These are phyloP conservation scores for Esperia sulphurella DNA, from an alignment of 2,888 invertebrate genomes.

Conservation along the genomic window DNA sequence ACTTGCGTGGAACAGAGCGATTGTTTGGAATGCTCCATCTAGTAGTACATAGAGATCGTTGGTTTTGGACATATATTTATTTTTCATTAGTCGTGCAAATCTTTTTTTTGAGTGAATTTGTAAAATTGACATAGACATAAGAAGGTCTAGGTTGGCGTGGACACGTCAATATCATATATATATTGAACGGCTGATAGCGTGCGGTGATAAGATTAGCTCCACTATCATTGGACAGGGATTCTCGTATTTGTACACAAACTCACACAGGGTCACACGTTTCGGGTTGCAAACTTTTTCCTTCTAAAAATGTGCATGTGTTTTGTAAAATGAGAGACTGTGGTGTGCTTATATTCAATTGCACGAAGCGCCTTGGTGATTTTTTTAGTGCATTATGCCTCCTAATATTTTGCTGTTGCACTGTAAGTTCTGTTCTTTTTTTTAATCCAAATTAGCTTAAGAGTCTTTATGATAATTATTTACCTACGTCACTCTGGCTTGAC, in stretches of 20 bases:
- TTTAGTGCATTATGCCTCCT: slow-evolving; percentile 29
- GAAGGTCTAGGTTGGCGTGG: slow-evolving; percentile 32
- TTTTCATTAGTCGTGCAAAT: too few relatives aligned
- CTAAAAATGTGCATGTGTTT: slow-evolving; percentile 26
- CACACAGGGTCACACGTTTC: slow-evolving; percentile 29
- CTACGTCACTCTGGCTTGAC: too few relatives aligned
- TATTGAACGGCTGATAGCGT: slow-evolving; percentile 36
- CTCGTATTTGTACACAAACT: slow-evolving; percentile 37
- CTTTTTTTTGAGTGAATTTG: too few relatives aligned
- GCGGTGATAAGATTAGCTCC: slow-evolving; percentile 60
- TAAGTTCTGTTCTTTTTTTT: slow-evolving; percentile 32
- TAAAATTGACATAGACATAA: slow-evolving; percentile 5
- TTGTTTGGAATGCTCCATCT: too few relatives aligned
- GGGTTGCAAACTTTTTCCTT: slow-evolving; percentile 9
- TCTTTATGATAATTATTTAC: too few relatives aligned
- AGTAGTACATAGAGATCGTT: too few relatives aligned
- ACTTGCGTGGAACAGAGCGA: too few relatives aligned
- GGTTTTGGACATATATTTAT: too few relatives aligned
- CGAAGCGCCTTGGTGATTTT: slow-evolving; percentile 34
- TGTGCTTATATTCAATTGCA: slow-evolving; percentile 34
- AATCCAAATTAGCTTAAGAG: too few relatives aligned
- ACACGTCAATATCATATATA: slow-evolving; percentile 3
- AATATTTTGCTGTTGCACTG: slow-evolving; percentile 44
- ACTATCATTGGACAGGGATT: slow-evolving; percentile 38
- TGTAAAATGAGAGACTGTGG: slow-evolving; percentile 43